These are phyloP conservation scores for Lasioglossum baleicum DNA, from an alignment of 1,140 invertebrate genomes.

Conservation along the genomic window DNA sequence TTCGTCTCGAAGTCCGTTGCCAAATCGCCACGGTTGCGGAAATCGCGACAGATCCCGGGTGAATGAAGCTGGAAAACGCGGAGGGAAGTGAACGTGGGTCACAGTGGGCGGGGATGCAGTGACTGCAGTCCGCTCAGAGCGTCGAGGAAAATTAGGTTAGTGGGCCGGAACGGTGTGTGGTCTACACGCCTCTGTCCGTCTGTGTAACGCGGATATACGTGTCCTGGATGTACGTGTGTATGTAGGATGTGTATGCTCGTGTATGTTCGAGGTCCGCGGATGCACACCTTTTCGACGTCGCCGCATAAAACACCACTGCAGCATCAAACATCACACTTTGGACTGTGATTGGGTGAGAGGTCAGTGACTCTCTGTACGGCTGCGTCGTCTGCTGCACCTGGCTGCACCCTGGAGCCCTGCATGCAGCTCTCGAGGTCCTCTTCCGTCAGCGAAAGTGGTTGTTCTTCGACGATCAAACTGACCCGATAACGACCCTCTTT, in stretches of 20 bases:
- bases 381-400: slow-evolving; percentile 36
- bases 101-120: slow-evolving; percentile 19
- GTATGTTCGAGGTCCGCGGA: background rate
- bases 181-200: background rate
- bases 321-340: slow-evolving; percentile 76
- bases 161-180: slow-evolving; percentile 28
- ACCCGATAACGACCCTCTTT: too few relatives aligned
- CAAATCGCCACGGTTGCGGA: background rate
- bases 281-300: slow-evolving; percentile 74
- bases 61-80: slow-evolving; percentile 13
- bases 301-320: slow-evolving; percentile 76
- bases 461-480: background rate
- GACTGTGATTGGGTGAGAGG: slow-evolving; percentile 68
- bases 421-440: slow-evolving; percentile 11
- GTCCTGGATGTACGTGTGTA: background rate
- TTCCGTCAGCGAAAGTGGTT: background rate
- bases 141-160: slow-evolving; percentile 49
- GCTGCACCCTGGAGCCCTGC: slow-evolving; percentile 42
- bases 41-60: slow-evolving; percentile 9
- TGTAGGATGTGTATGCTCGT: background rate
- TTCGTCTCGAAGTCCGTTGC: background rate
- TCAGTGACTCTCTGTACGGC: slow-evolving; percentile 69
- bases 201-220: too few relatives aligned
- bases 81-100: background rate
- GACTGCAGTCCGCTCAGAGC: slow-evolving; percentile 30